Percentiles rank a stretch among this genome's conserved stretches.
These are phyloP conservation scores for Nasonovia ribisnigri DNA, from an alignment of 2,888 invertebrate genomes.

Conservation along the genomic window DNA sequence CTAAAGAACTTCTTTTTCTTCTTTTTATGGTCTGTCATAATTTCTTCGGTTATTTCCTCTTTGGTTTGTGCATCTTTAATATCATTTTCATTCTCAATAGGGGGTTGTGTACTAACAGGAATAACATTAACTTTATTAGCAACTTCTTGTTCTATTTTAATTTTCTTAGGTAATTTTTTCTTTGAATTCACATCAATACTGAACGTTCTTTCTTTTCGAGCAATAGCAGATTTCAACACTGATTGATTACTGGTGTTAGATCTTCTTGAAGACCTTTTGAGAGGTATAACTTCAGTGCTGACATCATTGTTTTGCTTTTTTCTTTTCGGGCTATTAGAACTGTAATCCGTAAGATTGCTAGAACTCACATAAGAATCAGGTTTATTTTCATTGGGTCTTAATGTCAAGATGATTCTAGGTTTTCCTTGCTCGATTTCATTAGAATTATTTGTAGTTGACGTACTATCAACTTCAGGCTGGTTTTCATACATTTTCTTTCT, in stretches of 20 bases:
- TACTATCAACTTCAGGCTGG: slow-evolving; percentile 55
- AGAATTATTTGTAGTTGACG: slow-evolving; percentile 26
- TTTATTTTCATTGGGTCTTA: slow-evolving; percentile 73
- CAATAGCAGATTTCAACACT: slow-evolving; percentile 79
- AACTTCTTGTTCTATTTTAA: slow-evolving; percentile 33
- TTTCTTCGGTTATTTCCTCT: slow-evolving; percentile 33
- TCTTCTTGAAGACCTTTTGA: slow-evolving; percentile 77
- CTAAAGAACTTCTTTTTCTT: slow-evolving; percentile 53
- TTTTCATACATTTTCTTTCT: slow-evolving; percentile 60
- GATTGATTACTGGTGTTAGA: slow-evolving; percentile 76
- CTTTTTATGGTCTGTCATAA: slow-evolving; percentile 31
- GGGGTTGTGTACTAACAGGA: background rate
- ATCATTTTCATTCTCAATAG: background rate
- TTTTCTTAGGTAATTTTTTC: slow-evolving; percentile 63
- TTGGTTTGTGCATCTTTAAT: slow-evolving; percentile 16
- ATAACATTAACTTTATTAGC: slow-evolving; percentile 10
- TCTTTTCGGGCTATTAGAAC: slow-evolving; percentile 36
- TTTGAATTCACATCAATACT: slow-evolving; percentile 69
- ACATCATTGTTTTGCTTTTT: slow-evolving; percentile 42
- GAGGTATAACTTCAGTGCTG: slow-evolving; percentile 68
- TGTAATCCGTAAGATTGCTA: slow-evolving; percentile 60
- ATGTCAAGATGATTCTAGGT: slow-evolving; percentile 76
- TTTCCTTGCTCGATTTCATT: slow-evolving; percentile 70
- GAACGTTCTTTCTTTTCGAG: slow-evolving; percentile 80
- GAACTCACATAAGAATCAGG: slow-evolving; percentile 70